Base-by-base conservation (phyloP, 2,888 invertebrate species). In the Ceramica pisi region DNA sequence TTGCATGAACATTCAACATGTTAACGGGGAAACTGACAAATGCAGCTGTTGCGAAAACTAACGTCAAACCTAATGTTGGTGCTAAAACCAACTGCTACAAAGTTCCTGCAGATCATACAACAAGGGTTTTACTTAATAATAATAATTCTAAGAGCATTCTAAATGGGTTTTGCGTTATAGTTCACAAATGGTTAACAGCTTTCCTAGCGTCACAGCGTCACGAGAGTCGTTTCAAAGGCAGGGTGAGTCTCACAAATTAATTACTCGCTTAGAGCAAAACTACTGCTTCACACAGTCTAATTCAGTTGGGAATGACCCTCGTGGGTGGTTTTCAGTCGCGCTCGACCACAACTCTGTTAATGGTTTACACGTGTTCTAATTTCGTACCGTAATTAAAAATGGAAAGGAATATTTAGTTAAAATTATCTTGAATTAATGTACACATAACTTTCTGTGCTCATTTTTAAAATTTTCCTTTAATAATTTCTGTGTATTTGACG, bases 221-320 rank as follows among this genome's bases (percentile, higher is more conserved):
- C 56, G 60, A 84, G 80, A 80, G 76, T 71, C 82, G 84, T 86
- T 89, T 90, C 88, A 90, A 92, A 93, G 89, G 90, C 88, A 83
- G 69, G 83, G 84, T 80, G 60, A 86, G 87, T 89, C 90, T 89
- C 83, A 87, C 87, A 90, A 92, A 92, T 93, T 92, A 93, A 94
- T 93, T 92, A 90, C 91, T 89, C 86, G 87, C 88, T 90, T 86
- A 85, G 85, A 86, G 88, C 83, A 87, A 87, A 90, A 87, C 87
- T 87, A 80, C 80, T 85, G 85, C 87, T 89, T 86, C 84, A 79
- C 82, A 83, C 86, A 89, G 83, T 89, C 83, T 88, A 89, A 90
- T 90, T 90, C 90, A 88, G 87, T 87, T 80, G 83, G 81, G 86
- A 90, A 87, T 81, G 72, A 83, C 82, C 83, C 82, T 82, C 74